Percentiles rank a stretch among this genome's conserved stretches.
These are phyloP conservation scores for Mastomys coucha DNA, from an alignment of 2,113 vertebrate genomes.

Conservation along the genomic window DNA sequence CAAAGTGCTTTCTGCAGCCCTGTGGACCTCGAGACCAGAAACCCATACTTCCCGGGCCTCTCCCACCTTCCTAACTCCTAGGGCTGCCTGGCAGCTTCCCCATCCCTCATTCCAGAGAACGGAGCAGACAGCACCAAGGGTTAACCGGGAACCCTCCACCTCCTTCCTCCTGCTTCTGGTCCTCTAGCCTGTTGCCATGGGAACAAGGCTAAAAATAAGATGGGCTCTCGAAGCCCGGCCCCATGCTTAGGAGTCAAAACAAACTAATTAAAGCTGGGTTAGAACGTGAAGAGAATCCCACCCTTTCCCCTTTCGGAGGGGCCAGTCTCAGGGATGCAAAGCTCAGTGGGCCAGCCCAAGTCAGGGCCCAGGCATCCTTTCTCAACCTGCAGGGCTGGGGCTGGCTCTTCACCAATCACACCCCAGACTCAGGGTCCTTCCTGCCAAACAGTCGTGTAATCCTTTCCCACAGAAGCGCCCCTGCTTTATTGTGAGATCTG, in stretches of 20 bases:
- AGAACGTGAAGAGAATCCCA: conserved; percentile 77
- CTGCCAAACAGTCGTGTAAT: background rate
- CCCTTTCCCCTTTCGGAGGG: conserved; percentile 76
- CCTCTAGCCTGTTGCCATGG: conserved; percentile 78
- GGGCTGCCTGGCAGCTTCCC: background rate
- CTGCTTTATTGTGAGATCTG: background rate
- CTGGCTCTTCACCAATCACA: background rate
- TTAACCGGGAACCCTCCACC: conserved; percentile 70
- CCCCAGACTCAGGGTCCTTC: accelerated
- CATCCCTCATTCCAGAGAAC: background rate
- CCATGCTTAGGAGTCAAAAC: conserved; percentile 80
- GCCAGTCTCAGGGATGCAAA: conserved; percentile 55
- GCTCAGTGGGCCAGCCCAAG: background rate
- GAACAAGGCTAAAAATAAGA: conserved; percentile 81
- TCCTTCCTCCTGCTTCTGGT: conserved; percentile 66
- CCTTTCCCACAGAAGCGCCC: background rate
- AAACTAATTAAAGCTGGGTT: conserved; percentile 82
- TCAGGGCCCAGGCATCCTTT: background rate
- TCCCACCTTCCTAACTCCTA: background rate
- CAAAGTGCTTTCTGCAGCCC: background rate
- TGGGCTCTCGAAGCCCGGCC: conserved; percentile 73
- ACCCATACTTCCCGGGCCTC: background rate
- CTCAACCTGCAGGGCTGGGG: background rate
- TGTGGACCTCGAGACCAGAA: background rate
- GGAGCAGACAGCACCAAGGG: conserved; percentile 56